Evolutionary conservation across 2,113 vertebrate species (phyloP), one percentile per base, ranked within the genome.

Genomic region (Bujurquina vittata): DNA sequence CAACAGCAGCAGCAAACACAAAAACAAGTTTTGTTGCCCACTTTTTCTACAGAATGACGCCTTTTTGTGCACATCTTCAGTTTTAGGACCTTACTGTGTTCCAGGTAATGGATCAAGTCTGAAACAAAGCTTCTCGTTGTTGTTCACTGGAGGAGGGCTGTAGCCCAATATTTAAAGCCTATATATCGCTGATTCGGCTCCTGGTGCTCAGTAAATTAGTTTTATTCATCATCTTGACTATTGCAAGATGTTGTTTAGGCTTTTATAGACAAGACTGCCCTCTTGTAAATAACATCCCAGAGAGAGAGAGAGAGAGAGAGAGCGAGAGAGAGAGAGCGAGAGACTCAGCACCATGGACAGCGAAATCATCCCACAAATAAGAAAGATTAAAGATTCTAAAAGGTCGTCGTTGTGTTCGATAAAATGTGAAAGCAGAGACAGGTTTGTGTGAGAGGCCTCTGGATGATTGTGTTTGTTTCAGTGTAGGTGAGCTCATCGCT

Each of bases 301-400:
- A n/a, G 33, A 14, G 20, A 12, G 60, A 31, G 58, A 1, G 17
- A 7, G 10, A 37, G 35, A 37, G 35, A 37, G 35, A 37, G 35
- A 43, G 35, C 9, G 37, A 37, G 37, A 37, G 37, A 37, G 37
- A 43, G 40, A 43, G 40, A 29, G 46, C 67, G 31, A 77, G 29
- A 60, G 65, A 43, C 75, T 91, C 91, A 94, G 92, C 63, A 94
- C 93, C 91, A 87, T 77, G 90, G 92, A 92, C 78, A 93, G 89
- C 63, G 87, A 69, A 23, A 79, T 43, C 11, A 22, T 35, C 31
- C 22, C 22, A 17, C 15, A 5, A 77, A 63, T 15, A 18, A 79
- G 60, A 18, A n/a, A 49, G 7, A 49, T 4, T 58, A 5, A 10
- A 18, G 15, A 12, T 60, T 60, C 37, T 20, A 23, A 20, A 43